Percentiles rank a stretch among this genome's conserved stretches.
These are phyloP conservation scores for Eriosoma lanigerum DNA, from an alignment of 1,140 invertebrate genomes.

Conservation along the genomic window DNA sequence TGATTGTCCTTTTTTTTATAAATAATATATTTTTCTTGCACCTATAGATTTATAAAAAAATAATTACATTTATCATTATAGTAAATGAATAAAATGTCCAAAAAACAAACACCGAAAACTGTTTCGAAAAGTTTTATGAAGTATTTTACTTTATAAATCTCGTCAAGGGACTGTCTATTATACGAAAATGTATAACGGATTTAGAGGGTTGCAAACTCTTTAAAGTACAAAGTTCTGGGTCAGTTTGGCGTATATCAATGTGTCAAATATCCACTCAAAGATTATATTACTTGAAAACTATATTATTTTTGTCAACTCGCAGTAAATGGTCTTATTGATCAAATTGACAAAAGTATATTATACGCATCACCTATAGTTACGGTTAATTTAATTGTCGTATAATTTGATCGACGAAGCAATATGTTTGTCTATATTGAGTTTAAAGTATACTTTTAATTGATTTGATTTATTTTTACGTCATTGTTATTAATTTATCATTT, in stretches of 20 bases:
- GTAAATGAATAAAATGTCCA: neutral
- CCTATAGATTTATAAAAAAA: too few relatives aligned
- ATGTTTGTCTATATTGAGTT: neutral
- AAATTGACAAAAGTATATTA: neutral
- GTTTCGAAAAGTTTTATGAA: neutral
- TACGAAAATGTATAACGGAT: conserved; percentile 18
- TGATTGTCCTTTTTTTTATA: too few relatives aligned
- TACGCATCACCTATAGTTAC: neutral
- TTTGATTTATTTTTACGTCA: too few relatives aligned
- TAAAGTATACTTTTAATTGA: too few relatives aligned
- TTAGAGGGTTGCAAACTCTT: conserved; percentile 10
- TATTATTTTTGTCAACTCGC: neutral
- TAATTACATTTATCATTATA: neutral
- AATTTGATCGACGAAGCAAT: neutral
- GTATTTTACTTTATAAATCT: conserved; percentile 21
- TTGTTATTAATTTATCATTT: too few relatives aligned
- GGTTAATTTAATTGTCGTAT: neutral
- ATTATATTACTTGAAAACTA: conserved; percentile 20
- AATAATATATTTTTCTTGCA: too few relatives aligned
- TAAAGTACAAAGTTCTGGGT: conserved; percentile 30
- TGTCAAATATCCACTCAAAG: conserved; percentile 12
- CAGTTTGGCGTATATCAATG: conserved; percentile 25
- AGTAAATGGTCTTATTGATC: neutral
- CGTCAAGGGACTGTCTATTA: conserved; percentile 27
- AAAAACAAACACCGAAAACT: neutral